phyloP scores from a whole-genome alignment of 2,888 invertebrate genomes.

The Ormyrus nitidulus region DNA sequence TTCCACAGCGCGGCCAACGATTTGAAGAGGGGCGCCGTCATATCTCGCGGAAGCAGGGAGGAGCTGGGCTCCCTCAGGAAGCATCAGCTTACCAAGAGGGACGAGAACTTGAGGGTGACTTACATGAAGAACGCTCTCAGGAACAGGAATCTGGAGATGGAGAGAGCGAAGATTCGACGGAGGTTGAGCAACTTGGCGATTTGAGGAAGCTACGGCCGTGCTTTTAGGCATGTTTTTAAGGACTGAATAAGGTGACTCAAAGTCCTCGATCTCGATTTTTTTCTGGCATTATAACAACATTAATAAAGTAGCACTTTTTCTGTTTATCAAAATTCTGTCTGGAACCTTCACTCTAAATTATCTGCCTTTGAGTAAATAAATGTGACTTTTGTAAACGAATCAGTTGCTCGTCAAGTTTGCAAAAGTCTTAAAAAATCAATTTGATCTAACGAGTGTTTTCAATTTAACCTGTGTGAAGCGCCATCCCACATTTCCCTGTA shows the following conservation, averaged over 20 bases:
- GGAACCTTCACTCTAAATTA: too few relatives aligned
- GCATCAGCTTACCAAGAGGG: constrained; percentile 9
- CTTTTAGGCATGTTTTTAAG: background rate
- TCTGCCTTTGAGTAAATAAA: too few relatives aligned
- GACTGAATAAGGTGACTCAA: background rate
- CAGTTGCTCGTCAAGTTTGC: too few relatives aligned
- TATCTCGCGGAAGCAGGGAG: background rate
- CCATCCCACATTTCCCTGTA: too few relatives aligned
- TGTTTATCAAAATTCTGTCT: too few relatives aligned
- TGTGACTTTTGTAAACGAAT: too few relatives aligned
- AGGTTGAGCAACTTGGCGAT: background rate
- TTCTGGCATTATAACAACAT: background rate
- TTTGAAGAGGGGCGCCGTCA: background rate
- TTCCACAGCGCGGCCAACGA: background rate
- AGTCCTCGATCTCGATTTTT: background rate
- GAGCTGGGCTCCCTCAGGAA: background rate
- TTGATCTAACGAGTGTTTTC: too few relatives aligned
- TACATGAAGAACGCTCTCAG: constrained; percentile 57
- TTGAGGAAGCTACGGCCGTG: background rate
- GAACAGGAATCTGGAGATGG: constrained; percentile 52
- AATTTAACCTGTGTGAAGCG: too few relatives aligned
- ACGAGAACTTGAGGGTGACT: constrained; percentile 59
- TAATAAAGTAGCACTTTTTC: background rate
- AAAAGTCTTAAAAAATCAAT: too few relatives aligned
- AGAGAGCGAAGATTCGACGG: constrained; percentile 7